A percentile compares a stretch with the other conserved stretches of the same genome.
Evolutionary conservation across 2,888 invertebrate species (phyloP).

Genomic region (Heliconius erato): DNA sequence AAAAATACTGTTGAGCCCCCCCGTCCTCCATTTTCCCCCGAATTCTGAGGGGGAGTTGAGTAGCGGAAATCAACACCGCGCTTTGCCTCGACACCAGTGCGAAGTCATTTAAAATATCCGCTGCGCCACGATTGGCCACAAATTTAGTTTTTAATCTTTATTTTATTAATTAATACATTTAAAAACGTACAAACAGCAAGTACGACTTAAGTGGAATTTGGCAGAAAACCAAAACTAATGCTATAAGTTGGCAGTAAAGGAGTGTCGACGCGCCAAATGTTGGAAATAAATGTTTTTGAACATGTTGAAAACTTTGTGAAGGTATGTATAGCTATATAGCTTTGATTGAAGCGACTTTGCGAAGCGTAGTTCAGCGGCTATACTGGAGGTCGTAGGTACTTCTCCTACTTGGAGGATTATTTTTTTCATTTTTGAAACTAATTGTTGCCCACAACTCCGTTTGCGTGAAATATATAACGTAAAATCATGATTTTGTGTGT

Average conservation of each 20-base stretch:
- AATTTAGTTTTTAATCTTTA: background rate
- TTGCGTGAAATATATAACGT: too few species aligned
- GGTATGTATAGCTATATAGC: background rate
- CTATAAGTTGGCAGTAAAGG: conserved; percentile 35
- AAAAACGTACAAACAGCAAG: conserved; percentile 1
- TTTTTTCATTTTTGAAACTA: too few species aligned
- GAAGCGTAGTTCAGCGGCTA: background rate
- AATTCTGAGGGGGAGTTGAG: too few species aligned
- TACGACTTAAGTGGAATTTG: conserved; percentile 21
- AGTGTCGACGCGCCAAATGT: conserved; percentile 27
- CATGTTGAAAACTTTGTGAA: conserved; percentile 15
- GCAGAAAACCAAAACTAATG: conserved; percentile 36
- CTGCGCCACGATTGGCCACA: too few species aligned
- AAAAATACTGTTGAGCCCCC: too few species aligned
- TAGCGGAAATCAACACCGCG: too few species aligned
- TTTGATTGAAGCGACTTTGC: background rate
- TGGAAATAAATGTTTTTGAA: conserved; percentile 16
- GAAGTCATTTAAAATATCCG: too few species aligned
- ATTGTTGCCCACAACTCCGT: too few species aligned
- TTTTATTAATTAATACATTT: conserved; percentile 6
- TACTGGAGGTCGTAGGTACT: background rate
- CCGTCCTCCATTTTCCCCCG: too few species aligned
- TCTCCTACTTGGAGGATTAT: background rate
- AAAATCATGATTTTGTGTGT: too few species aligned
- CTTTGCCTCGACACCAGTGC: background rate